Base-by-base conservation (phyloP, 2,888 invertebrate species). In the Caenorhabditis angaria region DNA sequence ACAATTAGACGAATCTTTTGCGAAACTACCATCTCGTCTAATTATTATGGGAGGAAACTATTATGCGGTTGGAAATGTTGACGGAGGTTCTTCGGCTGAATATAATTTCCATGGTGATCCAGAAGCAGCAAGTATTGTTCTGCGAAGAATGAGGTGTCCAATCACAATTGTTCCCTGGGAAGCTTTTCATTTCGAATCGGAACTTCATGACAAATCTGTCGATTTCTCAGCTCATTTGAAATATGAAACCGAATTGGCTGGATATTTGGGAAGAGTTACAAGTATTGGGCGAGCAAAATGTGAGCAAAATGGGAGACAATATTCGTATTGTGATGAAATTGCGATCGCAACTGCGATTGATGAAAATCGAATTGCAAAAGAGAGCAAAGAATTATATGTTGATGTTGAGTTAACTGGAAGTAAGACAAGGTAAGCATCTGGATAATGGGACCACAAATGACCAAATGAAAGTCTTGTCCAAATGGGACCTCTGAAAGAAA, bases 41-140 rank as follows among this genome's bases (percentile, higher is more conserved):
- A 80, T 85, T 20, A 76, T 83, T 8, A 83, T 84, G 82, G 85
- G 85, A 18, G 85, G 85, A 6, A 87, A 87, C 61, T 76, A 76
- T 29, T 69, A 70, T 24, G 76, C 51, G 10, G 68, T 73, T 85
- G 89, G 88, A 20, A 80, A 82, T 63, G 89, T 89, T 6, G 88
- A 89, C 78, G 83, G 85, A 0, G 78, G 83, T 22, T 76, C 82
- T 1, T 84, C 91, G 53, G 92, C 92, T 0, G 93, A 94, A 88
- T 93, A 92, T 84, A 94, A 94, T 88, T 93, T 93, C 86, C 91
- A 90, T 78, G 88, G 88, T 14, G 93, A 94, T 88, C 93, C 93
- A 0, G 93, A 94, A 88, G 92, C 93, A 4, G 93, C 92, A 0
- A 89, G 91, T 81, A 91, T 93, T 57, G 91, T 92, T 12, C 88